Evolutionary conservation across 2,113 vertebrate species (phyloP).

Genomic region (Halichoeres trimaculatus): DNA sequence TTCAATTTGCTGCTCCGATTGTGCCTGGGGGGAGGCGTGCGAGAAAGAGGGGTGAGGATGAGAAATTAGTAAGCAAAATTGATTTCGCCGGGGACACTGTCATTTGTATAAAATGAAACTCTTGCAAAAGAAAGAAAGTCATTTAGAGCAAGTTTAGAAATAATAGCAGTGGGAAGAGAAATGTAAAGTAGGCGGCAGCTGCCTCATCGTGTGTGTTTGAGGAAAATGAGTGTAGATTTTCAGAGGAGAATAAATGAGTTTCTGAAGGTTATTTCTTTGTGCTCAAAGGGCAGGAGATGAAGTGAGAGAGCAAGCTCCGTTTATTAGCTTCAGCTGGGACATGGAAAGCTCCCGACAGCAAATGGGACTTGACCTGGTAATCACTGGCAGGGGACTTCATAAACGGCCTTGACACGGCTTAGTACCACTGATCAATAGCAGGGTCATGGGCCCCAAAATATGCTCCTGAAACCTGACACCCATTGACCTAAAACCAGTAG

Average conservation of each 20-base stretch:
- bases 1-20: conserved; percentile 36
- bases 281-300: conserved; percentile 44
- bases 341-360: conserved; percentile 8
- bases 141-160: conserved; percentile 64
- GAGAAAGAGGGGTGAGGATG: conserved; percentile 17
- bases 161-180: conserved; percentile 59
- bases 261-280: conserved; percentile 72
- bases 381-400: conserved; percentile 6
- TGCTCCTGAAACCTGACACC: neutral
- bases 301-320: conserved; percentile 23
- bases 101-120: conserved; percentile 54
- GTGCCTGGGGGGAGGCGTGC: neutral
- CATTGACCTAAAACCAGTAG: neutral
- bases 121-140: conserved; percentile 52
- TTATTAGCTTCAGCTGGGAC: conserved; percentile 31
- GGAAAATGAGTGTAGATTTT: conserved; percentile 58
- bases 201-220: conserved; percentile 52
- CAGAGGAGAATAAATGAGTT: conserved; percentile 62
- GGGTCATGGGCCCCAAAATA: neutral
- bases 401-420: neutral
- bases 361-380: conserved; percentile 31
- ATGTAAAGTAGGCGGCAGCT: conserved; percentile 41
- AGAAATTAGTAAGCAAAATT: conserved; percentile 60
- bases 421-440: conserved; percentile 27
- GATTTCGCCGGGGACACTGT: conserved; percentile 52